A percentile compares a stretch with the other conserved stretches of the same genome.
phyloP scores from a whole-genome alignment of 2,113 vertebrate species.

The human (Homo sapiens) region GRCh38 chr2:75225501-75226000 shows the following conservation, averaged over 20 bases:
- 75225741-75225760: background rate
- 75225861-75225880: background rate
- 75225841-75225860: background rate
- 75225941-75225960: background rate
- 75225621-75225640: no score
- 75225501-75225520: no score
- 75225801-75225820: background rate
- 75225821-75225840: background rate
- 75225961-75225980: background rate
- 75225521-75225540: no score
- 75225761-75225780: background rate
- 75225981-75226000: background rate
- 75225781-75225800: no score
- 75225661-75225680: background rate
- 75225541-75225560: no score
- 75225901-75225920: no score
- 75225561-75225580: no score
- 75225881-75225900: background rate
- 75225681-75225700: background rate
- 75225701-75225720: background rate
- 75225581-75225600: no score
- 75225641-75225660: background rate
- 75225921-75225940: background rate
- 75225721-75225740: background rate
- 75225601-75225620: no score